These are phyloP conservation scores for Talpa occidentalis DNA, from an alignment of 2,113 vertebrate species.

Conservation along the genomic window DNA sequence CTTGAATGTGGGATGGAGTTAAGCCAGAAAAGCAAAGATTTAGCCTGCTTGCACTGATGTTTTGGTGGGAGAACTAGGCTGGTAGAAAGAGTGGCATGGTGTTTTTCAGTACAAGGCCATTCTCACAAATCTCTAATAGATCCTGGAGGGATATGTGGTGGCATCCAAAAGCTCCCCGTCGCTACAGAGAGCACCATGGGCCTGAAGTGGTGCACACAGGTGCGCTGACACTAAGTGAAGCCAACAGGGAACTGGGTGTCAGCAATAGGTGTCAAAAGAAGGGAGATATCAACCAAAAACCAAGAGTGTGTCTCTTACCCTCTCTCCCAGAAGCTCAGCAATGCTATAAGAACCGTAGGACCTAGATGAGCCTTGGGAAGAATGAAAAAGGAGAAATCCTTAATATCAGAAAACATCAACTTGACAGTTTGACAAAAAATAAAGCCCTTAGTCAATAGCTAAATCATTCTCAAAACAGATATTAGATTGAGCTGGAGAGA, in stretches of 20 bases:
- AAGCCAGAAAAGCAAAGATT: background rate
- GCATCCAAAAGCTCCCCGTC: background rate
- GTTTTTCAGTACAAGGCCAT: background rate
- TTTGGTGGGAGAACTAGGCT: fast-evolving
- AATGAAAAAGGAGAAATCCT: background rate
- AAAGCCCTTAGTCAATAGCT: background rate
- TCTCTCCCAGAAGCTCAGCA: background rate
- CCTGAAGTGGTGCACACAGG: fast-evolving
- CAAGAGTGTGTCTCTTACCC: background rate
- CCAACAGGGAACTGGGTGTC: background rate
- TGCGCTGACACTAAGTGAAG: fast-evolving
- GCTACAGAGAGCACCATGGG: fast-evolving
- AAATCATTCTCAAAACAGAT: background rate
- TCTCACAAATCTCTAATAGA: background rate
- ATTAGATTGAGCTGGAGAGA: background rate
- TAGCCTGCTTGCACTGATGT: background rate
- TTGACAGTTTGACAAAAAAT: background rate
- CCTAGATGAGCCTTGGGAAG: background rate
- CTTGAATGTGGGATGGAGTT: background rate
- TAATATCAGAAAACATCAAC: background rate
- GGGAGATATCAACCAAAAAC: fast-evolving
- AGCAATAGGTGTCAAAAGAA: background rate
- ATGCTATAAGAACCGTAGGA: background rate
- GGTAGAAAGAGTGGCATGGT: background rate
- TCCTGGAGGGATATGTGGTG: background rate